Evolutionary conservation across 2,113 vertebrate species (phyloP).

Genomic region (Xenopus tropicalis): UCB_Xtro_10.0 CM004443.2:15753001-15753500

Average conservation of each 20-base stretch:
- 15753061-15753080: background rate
- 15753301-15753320: background rate
- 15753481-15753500: constrained; percentile 21
- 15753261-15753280: background rate
- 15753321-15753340: constrained; percentile 11
- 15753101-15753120: constrained; percentile 14
- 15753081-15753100: constrained; percentile 13
- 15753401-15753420: background rate
- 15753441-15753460: constrained; percentile 10
- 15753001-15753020: constrained; percentile 21
- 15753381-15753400: constrained; percentile 25
- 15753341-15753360: constrained; percentile 15
- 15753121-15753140: constrained; percentile 3
- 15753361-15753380: constrained; percentile 3
- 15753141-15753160: constrained; percentile 26
- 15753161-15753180: background rate
- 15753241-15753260: constrained; percentile 21
- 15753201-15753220: constrained; percentile 10
- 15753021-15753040: background rate
- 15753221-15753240: constrained; percentile 8
- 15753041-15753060: constrained; percentile 23
- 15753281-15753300: constrained; percentile 23
- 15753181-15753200: constrained; percentile 14
- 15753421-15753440: constrained; percentile 14
- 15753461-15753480: constrained; percentile 8